These are phyloP conservation scores for Sisor rabdophorus DNA, from an alignment of 2,113 vertebrate genomes.

Conservation along the genomic window DNA sequence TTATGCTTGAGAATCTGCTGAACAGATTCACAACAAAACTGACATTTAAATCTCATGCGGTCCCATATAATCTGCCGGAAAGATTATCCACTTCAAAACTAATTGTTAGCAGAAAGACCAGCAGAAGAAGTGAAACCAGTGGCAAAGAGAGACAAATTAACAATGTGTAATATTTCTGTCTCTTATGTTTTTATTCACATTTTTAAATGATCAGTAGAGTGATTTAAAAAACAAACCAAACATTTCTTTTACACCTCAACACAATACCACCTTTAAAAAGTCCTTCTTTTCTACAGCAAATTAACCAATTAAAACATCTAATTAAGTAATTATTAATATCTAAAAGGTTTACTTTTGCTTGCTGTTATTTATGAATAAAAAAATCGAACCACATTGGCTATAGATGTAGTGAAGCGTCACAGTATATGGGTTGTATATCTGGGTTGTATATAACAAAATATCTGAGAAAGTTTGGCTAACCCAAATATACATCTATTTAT, in stretches of 20 bases:
- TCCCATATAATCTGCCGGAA: constrained; percentile 6
- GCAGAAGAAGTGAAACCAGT: background rate
- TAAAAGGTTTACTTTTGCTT: background rate
- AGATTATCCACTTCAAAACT: background rate
- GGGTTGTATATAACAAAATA: background rate
- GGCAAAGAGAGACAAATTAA: background rate
- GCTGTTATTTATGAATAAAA: background rate
- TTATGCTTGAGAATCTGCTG: background rate
- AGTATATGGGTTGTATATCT: background rate
- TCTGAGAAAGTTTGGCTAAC: background rate
- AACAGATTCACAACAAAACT: background rate
- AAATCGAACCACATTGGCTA: too few species aligned
- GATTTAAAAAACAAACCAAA: background rate
- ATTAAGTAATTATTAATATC: background rate
- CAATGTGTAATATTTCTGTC: background rate
- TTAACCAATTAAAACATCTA: background rate
- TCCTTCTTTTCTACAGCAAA: background rate
- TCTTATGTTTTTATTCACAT: too few species aligned
- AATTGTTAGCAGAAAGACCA: background rate
- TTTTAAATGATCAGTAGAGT: background rate
- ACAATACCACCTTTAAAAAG: background rate
- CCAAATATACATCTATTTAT: background rate
- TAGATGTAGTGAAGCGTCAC: background rate
- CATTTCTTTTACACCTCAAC: background rate
- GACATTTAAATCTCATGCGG: constrained; percentile 7